Evolutionary conservation across 2,113 vertebrate genomes (phyloP).

Genomic region (Microcebus ravelobensis): DNA sequence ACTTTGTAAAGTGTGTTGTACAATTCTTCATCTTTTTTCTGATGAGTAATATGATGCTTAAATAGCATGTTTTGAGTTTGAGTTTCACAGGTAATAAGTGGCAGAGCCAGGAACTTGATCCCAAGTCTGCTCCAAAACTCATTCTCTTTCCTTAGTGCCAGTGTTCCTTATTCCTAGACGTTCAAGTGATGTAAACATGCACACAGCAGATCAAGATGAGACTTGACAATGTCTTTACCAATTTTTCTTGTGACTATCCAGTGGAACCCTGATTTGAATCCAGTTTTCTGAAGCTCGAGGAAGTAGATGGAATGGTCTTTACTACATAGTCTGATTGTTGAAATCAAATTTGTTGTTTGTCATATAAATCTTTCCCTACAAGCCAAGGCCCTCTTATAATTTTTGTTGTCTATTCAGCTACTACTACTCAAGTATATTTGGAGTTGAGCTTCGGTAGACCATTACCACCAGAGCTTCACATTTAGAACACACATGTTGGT

Average conservation of each 20-base stretch:
- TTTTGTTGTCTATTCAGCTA: not conserved
- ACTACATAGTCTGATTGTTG: not conserved
- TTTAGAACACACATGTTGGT: not conserved
- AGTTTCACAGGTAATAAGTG: not conserved
- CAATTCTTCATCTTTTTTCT: not conserved
- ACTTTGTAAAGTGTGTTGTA: not conserved
- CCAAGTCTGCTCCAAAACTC: not conserved
- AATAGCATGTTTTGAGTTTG: not conserved
- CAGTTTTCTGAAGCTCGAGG: not conserved
- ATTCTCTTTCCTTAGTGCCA: not conserved
- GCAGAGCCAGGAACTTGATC: not conserved
- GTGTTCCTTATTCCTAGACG: accelerated
- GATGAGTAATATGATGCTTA: not conserved
- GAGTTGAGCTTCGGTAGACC: not conserved
- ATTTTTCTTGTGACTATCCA: not conserved
- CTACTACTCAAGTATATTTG: not conserved
- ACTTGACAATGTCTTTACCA: not conserved
- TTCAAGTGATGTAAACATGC: not conserved
- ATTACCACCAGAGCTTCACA: not conserved
- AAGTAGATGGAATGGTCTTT: not conserved
- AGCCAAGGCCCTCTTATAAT: not conserved
- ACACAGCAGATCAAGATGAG: not conserved
- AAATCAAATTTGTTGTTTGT: not conserved
- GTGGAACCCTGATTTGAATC: not conserved
- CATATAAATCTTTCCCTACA: not conserved